Evolutionary conservation across 1,140 invertebrate species (phyloP), one percentile per base, ranked within the genome.

Genomic region (Nephotettix cincticeps): DNA sequence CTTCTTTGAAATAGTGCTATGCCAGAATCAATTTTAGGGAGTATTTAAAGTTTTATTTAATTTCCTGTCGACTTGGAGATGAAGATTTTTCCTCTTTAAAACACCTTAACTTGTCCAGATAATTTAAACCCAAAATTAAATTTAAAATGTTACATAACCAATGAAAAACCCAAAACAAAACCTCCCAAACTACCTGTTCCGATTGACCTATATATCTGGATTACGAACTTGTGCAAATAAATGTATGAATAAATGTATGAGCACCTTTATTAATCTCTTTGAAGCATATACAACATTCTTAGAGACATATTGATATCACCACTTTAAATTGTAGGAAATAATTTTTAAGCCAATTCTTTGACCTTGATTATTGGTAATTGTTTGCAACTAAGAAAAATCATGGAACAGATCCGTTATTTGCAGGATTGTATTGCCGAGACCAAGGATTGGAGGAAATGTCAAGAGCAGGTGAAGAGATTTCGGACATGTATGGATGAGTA

Each of bases 381-480:
- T 6, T 66, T 66, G n/a, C 21, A 2, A 29, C n/a, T 65, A 36
- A 14, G 32, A 36, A 36, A 6, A 14, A 6, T 36, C 32, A 4
- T 36, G 23, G 13, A 32, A 19, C 23, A 69, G 30, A 13, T 69
- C 21, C 21, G 78, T 77, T 77, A 51, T 79, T 87, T 86, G 56
- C 80, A 95, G 90, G 92, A 95, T 77, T 97, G 95, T 78, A 95
- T 96, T 79, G 91, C 90, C 29, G 91, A 93, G 74, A 89, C 88
- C 0, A 89, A 90, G 78, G 95, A 97, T 76, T 97, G 95, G 95
- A 88, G 95, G 77, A 89, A 92, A 80, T 97, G 95, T 80, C 93
- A 96, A 79, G 81, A 86, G n/a, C 83, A 88, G 81, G 90, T 96
- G 0, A 85, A 88, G 77, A 86, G 90, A 69, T 96, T 97, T 79